These are phyloP conservation scores for Phaedon cochleariae DNA, from an alignment of 2,888 invertebrate species.

Conservation along the genomic window DNA sequence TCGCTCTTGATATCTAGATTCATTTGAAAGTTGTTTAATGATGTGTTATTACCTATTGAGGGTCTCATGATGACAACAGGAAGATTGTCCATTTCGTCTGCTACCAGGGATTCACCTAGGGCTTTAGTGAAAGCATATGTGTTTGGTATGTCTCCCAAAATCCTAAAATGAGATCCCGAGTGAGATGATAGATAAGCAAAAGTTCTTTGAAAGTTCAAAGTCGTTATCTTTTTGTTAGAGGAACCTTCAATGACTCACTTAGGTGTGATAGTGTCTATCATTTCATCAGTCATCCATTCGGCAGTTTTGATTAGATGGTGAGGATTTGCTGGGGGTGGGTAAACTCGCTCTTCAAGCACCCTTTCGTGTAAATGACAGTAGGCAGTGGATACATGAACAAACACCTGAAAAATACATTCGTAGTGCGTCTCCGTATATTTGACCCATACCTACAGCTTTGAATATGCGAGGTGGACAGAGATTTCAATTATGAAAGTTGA, in stretches of 20 bases:
- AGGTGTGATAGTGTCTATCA: conserved; percentile 70
- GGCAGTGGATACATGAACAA: conserved; percentile 86
- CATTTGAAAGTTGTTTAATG: background rate
- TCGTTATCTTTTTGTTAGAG: background rate
- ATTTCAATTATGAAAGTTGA: no score
- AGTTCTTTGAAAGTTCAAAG: background rate
- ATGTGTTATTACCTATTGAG: conserved; percentile 79
- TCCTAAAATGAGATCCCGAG: conserved; percentile 62
- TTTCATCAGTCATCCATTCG: conserved; percentile 81
- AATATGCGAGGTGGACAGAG: no score
- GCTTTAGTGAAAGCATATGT: conserved; percentile 96
- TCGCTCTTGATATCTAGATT: no score
- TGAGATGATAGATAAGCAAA: background rate
- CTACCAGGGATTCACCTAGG: conserved; percentile 83
- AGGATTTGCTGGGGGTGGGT: conserved; percentile 83
- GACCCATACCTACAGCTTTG: no score
- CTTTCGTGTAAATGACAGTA: conserved; percentile 90
- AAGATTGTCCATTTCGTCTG: conserved; percentile 78
- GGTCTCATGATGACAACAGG: conserved; percentile 86
- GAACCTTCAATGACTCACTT: conserved; percentile 64
- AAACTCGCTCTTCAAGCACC: conserved; percentile 83
- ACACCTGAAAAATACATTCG: conserved; percentile 64
- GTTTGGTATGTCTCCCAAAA: conserved; percentile 83
- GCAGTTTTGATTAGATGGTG: conserved; percentile 78
- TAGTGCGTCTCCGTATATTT: no score